A percentile compares a stretch with the other conserved stretches of the same genome.
Conservation (phyloP, 1,140 invertebrate species). For the Brachionus rubens region DNA sequence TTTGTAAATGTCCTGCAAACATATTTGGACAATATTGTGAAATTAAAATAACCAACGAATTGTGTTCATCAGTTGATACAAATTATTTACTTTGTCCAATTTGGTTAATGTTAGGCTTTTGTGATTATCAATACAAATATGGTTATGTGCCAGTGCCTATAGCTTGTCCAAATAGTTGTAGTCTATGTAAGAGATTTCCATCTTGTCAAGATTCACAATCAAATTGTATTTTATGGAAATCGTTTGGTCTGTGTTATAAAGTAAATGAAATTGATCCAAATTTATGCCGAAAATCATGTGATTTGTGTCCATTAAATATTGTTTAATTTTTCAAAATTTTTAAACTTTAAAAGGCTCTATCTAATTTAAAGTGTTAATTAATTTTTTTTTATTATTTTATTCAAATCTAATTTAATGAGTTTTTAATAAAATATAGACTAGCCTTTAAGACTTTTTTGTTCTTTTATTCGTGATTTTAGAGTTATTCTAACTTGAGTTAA, state of each 20-base stretch:
- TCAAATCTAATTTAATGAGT: too few relatives aligned
- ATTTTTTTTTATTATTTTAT: too few relatives aligned
- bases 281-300: slow-evolving; percentile 36
- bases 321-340: too few relatives aligned
- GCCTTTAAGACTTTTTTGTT: too few relatives aligned
- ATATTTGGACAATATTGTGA: slow-evolving; percentile 44
- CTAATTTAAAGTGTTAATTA: too few relatives aligned
- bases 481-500: too few relatives aligned
- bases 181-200: not conserved
- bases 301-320: slow-evolving; percentile 22
- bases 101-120: slow-evolving; percentile 34
- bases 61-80: not conserved
- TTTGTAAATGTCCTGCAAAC: slow-evolving; percentile 38
- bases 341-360: too few relatives aligned
- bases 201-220: slow-evolving; percentile 40
- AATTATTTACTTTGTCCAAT: slow-evolving; percentile 31
- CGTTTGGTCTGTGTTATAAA: slow-evolving; percentile 27
- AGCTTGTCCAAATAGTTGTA: slow-evolving; percentile 23
- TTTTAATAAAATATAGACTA: too few relatives aligned
- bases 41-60: not conserved
- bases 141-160: slow-evolving; percentile 12
- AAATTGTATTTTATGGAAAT: slow-evolving; percentile 25
- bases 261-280: slow-evolving; percentile 22
- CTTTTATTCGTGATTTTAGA: too few relatives aligned
- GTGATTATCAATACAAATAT: slow-evolving; percentile 22